phyloP scores from a whole-genome alignment of 2,888 invertebrate genomes.

The Cylloceria caligata region DNA sequence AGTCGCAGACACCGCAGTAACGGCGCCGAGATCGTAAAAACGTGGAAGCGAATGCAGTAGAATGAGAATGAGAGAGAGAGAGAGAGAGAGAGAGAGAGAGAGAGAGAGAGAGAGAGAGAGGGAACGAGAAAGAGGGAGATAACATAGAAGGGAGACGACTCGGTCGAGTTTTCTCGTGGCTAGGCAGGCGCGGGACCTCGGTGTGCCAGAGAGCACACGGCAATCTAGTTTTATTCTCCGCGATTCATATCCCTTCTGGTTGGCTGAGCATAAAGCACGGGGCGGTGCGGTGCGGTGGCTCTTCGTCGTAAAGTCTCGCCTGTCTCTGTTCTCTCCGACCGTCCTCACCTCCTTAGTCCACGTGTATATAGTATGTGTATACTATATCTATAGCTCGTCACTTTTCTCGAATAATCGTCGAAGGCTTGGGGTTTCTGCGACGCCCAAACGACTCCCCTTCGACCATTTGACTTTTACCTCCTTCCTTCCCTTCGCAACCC shows the following conservation, averaged over 20 bases:
- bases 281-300: conserved; percentile 29
- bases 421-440: not conserved
- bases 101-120: conserved; percentile 10
- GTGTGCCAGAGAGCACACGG: conserved; percentile 56
- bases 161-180: conserved; percentile 26
- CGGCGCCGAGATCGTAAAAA: conserved; percentile 55
- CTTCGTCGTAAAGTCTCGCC: conserved; percentile 62
- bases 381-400: conserved; percentile 8
- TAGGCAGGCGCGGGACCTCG: conserved; percentile 21
- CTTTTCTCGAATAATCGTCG: conserved; percentile 43
- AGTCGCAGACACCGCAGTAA: conserved; percentile 34
- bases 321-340: conserved; percentile 12
- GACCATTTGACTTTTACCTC: conserved; percentile 10
- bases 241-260: conserved; percentile 63
- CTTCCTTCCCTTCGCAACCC: not conserved
- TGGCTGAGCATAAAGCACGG: conserved; percentile 47
- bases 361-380: not conserved
- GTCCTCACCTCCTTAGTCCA: conserved; percentile 7
- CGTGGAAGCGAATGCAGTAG: conserved; percentile 33
- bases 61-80: not conserved
- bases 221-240: conserved; percentile 65
- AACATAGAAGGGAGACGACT: not conserved
- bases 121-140: not conserved
- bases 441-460: conserved; percentile 16
- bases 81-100: no score